A percentile compares a stretch with the other conserved stretches of the same genome.
Conservation (phyloP, 2,888 invertebrate genomes). For the Eupelmus urozonus region DNA sequence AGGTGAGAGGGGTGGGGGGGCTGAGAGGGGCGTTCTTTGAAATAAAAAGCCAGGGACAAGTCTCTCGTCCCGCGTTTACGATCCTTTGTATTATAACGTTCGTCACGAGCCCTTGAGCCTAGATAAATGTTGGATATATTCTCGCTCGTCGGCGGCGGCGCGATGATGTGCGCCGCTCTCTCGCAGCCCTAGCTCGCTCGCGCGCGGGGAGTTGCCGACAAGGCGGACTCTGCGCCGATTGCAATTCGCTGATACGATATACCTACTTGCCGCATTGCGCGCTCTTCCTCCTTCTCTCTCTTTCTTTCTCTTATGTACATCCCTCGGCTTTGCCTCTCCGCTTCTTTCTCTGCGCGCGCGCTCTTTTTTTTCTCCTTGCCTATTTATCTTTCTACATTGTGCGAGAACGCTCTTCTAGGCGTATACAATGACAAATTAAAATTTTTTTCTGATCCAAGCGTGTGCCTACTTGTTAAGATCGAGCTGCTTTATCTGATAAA, state of each 20-base stretch:
- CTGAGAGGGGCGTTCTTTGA: background rate
- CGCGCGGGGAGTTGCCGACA: slow-evolving; percentile 71
- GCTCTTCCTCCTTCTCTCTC: slow-evolving; percentile 57
- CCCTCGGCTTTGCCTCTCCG: too few species aligned
- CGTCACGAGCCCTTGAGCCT: slow-evolving; percentile 51
- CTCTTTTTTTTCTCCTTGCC: slow-evolving; percentile 3
- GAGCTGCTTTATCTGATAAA: too few species aligned
- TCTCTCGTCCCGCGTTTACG: too few species aligned
- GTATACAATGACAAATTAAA: background rate
- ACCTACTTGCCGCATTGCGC: slow-evolving; percentile 68
- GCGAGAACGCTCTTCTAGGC: background rate
- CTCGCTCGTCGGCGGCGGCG: background rate
- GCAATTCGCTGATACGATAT: slow-evolving; percentile 75
- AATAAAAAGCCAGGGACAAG: too few species aligned
- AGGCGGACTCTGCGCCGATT: slow-evolving; percentile 73
- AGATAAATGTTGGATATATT: slow-evolving; percentile 52
- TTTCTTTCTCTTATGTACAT: background rate
- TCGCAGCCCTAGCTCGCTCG: background rate
- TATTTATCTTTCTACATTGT: slow-evolving; percentile 13
- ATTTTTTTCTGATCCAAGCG: background rate
- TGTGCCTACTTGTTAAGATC: background rate
- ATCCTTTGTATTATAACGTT: slow-evolving; percentile 54
- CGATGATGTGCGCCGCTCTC: slow-evolving; percentile 48
- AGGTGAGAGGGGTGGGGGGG: background rate
- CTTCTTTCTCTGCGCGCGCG: too few species aligned